phyloP scores from a whole-genome alignment of 2,797 vertebrate species.

The Coluber constrictor region DNA sequence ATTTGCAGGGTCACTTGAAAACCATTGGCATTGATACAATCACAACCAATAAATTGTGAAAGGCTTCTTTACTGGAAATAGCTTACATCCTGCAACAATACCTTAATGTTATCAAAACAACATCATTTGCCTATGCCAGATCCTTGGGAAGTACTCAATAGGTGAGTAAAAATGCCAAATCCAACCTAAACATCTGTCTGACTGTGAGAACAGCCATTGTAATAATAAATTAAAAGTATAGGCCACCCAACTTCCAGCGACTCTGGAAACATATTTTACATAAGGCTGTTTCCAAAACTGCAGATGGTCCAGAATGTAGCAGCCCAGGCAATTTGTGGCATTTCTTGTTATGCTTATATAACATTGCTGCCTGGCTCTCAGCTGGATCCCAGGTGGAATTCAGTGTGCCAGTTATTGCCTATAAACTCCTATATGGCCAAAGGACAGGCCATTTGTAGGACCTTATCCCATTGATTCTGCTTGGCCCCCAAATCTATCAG shows the following conservation, averaged over 20 bases:
- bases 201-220: neutral
- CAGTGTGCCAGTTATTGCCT: neutral
- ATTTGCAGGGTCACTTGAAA: too few species aligned
- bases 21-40: too few species aligned
- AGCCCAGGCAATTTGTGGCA: neutral
- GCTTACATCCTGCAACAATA: too few species aligned
- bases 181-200: too few species aligned
- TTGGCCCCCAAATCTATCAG: neutral
- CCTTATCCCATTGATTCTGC: neutral
- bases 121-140: too few species aligned
- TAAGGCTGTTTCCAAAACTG: neutral
- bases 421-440: neutral
- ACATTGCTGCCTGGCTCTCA: neutral
- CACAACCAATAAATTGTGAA: too few species aligned
- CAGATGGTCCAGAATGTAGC: neutral
- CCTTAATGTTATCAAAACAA: too few species aligned
- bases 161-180: too few species aligned
- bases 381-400: neutral
- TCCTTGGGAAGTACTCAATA: too few species aligned
- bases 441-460: neutral
- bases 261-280: neutral
- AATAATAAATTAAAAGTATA: neutral
- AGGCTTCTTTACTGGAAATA: too few species aligned
- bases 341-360: neutral
- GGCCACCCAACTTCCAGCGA: neutral